Conservation (phyloP, 2,113 vertebrate genomes). For the Takifugu bimaculatus region DNA sequence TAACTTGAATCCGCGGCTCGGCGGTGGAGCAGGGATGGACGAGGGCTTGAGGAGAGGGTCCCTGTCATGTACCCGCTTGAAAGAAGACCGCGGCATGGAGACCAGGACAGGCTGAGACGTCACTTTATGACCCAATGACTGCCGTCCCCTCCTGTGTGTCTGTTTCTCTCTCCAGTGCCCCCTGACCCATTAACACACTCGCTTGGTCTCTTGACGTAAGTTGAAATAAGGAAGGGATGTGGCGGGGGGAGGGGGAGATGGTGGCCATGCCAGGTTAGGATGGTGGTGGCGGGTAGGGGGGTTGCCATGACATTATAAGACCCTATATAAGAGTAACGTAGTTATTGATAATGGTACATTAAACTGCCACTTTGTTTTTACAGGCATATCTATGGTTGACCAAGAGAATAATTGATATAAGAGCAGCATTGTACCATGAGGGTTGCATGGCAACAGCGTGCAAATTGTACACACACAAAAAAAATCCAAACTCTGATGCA, state of each 20-base stretch:
- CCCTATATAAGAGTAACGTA: slow-evolving; percentile 11
- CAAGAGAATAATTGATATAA: too few relatives aligned
- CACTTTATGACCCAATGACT: slow-evolving; percentile 71
- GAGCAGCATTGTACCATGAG: too few relatives aligned
- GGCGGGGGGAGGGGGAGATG: slow-evolving; percentile 3
- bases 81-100: slow-evolving; percentile 41
- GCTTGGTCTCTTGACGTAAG: slow-evolving; percentile 73
- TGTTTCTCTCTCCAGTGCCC: slow-evolving; percentile 44
- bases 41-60: not conserved
- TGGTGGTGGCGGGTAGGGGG: not conserved
- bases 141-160: slow-evolving; percentile 63
- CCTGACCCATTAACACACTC: slow-evolving; percentile 62
- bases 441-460: too few relatives aligned
- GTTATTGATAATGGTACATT: too few relatives aligned
- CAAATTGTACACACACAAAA: too few relatives aligned
- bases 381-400: too few relatives aligned
- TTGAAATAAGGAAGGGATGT: slow-evolving; percentile 39
- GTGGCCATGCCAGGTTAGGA: slow-evolving; percentile 20
- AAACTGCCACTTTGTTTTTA: too few relatives aligned
- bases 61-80: slow-evolving; percentile 37
- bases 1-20: slow-evolving; percentile 41
- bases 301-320: slow-evolving; percentile 35
- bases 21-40: not conserved
- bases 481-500: too few relatives aligned
- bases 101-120: slow-evolving; percentile 66